A percentile compares a stretch with the other conserved stretches of the same genome.
phyloP scores from a whole-genome alignment of 1,140 invertebrate species.

The Eciton burchellii region DNA sequence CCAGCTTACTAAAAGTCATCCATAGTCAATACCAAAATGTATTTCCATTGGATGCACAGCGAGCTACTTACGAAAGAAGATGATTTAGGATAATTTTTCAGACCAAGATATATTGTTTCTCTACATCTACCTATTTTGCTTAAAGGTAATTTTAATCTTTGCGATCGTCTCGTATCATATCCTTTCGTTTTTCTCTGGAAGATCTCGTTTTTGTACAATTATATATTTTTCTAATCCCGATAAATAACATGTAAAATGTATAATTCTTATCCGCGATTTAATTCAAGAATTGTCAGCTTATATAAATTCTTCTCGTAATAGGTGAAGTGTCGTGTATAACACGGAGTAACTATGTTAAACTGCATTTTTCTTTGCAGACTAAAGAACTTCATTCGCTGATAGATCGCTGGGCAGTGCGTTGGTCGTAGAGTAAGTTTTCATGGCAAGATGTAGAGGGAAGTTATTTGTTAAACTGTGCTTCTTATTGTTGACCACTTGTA shows the following conservation, averaged over 20 bases:
- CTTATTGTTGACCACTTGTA: conserved; percentile 79
- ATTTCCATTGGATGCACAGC: conserved; percentile 70
- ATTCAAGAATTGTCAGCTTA: not conserved
- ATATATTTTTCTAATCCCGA: too few species aligned
- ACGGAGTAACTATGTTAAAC: conserved; percentile 34
- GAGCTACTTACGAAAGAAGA: conserved; percentile 71
- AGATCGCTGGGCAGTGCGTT: conserved; percentile 75
- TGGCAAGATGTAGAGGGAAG: conserved; percentile 65
- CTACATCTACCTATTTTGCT: conserved; percentile 51
- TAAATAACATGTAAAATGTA: not conserved
- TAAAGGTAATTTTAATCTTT: conserved; percentile 56
- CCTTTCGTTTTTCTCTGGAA: not conserved
- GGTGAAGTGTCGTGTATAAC: not conserved
- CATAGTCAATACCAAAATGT: conserved; percentile 70
- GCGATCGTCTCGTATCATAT: not conserved
- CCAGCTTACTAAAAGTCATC: conserved; percentile 83
- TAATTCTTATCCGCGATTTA: not conserved
- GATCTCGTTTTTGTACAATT: not conserved
- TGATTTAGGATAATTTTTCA: conserved; percentile 60
- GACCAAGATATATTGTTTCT: conserved; percentile 58
- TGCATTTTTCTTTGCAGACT: conserved; percentile 58
- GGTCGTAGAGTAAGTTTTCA: conserved; percentile 76
- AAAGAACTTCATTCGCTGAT: conserved; percentile 77
- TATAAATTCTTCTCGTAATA: not conserved
- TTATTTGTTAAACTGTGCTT: conserved; percentile 82